A percentile compares a stretch with the other conserved stretches of the same genome.
phyloP scores from a whole-genome alignment of 2,888 invertebrate species.

The Pteria penguin region DNA sequence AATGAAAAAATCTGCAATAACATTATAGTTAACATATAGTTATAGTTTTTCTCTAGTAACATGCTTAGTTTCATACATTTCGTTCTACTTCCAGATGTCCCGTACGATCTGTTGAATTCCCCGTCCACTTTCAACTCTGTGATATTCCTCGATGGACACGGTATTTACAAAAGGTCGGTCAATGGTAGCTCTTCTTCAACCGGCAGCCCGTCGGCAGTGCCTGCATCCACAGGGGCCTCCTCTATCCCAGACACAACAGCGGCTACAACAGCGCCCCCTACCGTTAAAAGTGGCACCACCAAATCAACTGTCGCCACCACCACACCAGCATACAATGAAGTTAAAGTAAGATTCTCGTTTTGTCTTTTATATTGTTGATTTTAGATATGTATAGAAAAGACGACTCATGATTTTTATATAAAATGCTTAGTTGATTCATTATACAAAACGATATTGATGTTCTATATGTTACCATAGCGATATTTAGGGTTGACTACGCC shows the following conservation, averaged over 20 bases:
- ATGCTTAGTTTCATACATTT: too few species aligned
- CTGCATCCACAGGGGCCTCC: background rate
- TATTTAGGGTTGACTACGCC: too few species aligned
- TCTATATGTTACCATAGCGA: too few species aligned
- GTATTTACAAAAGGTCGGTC: conserved; percentile 16
- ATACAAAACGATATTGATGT: too few species aligned
- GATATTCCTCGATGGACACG: conserved; percentile 28
- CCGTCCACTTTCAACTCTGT: conserved; percentile 26
- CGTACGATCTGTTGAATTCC: conserved; percentile 27
- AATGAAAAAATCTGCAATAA: too few species aligned
- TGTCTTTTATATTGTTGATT: too few species aligned
- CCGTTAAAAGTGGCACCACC: background rate
- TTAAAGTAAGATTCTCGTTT: conserved; percentile 1
- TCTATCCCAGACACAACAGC: background rate
- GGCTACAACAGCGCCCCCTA: background rate
- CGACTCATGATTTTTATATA: too few species aligned
- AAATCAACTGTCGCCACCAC: background rate
- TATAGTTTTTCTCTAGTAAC: too few species aligned
- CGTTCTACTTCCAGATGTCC: conserved; percentile 36
- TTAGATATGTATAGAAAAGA: too few species aligned
- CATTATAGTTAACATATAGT: too few species aligned
- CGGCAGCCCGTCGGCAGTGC: background rate
- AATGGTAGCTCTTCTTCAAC: background rate
- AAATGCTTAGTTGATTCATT: too few species aligned
- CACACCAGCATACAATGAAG: conserved; percentile 6